These are phyloP conservation scores for Drosophila bipectinata DNA, from an alignment of 1,140 invertebrate species.

Conservation along the genomic window DNA sequence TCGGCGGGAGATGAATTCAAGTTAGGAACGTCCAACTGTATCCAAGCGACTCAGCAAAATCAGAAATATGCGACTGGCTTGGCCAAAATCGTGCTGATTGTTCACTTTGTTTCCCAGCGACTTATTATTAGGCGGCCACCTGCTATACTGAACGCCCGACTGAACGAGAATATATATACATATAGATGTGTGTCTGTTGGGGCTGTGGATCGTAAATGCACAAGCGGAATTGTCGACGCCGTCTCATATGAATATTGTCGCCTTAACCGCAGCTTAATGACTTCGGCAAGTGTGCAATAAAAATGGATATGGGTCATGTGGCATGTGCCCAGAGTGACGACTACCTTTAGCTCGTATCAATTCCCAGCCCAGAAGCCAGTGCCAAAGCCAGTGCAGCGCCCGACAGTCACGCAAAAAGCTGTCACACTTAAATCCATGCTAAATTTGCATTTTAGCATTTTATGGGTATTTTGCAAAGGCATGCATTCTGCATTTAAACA, in stretches of 20 bases:
- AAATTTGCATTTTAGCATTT: conserved; percentile 18
- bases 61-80: conserved; percentile 13
- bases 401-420: conserved; percentile 7
- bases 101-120: conserved; percentile 40
- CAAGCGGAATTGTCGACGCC: conserved; percentile 8
- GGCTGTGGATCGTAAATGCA: conserved; percentile 33
- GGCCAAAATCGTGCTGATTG: conserved; percentile 53
- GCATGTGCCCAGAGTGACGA: conserved; percentile 42
- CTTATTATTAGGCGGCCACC: conserved; percentile 40
- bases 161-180: not conserved
- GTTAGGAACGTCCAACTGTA: conserved; percentile 6
- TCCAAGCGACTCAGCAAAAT: conserved; percentile 26
- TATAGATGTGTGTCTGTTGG: not conserved
- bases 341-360: conserved; percentile 25
- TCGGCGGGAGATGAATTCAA: not conserved
- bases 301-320: conserved; percentile 55
- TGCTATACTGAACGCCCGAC: conserved; percentile 8
- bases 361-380: conserved; percentile 13
- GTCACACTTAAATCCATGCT: conserved; percentile 7
- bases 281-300: conserved; percentile 44
- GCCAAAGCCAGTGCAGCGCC: conserved; percentile 21
- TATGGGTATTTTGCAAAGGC: conserved; percentile 6
- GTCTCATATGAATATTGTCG: conserved; percentile 46
- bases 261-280: conserved; percentile 53
- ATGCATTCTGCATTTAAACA: conserved; percentile 5